A percentile compares a stretch with the other conserved stretches of the same genome.
Evolutionary conservation across 2,888 invertebrate species (phyloP).

Genomic region (Zelleria hepariella): DNA sequence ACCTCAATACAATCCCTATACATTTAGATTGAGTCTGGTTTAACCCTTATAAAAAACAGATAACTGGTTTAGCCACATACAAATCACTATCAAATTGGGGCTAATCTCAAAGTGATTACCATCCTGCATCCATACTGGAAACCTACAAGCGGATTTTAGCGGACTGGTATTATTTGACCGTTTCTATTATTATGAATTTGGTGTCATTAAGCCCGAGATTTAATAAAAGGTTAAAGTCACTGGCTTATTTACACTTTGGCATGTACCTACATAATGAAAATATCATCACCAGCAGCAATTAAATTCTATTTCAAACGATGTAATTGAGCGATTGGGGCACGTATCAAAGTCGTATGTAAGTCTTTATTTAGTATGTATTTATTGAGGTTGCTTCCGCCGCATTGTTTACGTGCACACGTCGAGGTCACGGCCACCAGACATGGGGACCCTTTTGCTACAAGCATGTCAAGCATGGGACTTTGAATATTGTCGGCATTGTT

Average conservation of each 20-base stretch:
- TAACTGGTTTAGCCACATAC: no score
- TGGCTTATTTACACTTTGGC: neutral
- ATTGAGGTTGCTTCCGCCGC: neutral
- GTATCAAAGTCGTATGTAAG: neutral
- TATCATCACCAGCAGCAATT: neutral
- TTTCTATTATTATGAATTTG: no score
- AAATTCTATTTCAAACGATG: neutral
- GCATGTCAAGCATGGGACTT: neutral
- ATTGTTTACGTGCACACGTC: neutral
- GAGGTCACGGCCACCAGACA: constrained; percentile 9
- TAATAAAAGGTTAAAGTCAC: neutral
- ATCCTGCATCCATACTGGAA: no score
- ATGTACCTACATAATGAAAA: neutral
- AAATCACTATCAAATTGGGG: no score
- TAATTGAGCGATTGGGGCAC: neutral
- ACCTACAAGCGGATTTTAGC: no score
- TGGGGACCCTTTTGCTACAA: no score
- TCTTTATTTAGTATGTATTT: neutral
- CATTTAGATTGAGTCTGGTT: no score
- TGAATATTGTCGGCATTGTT: neutral
- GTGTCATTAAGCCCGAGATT: neutral
- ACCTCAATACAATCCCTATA: no score
- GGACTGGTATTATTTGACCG: no score
- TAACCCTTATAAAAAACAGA: no score
- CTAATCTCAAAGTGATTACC: no score